Percentiles rank a stretch among this genome's conserved stretches.
Conservation (phyloP, 2,113 vertebrate genomes). For the Pygoscelis adeliae region DNA sequence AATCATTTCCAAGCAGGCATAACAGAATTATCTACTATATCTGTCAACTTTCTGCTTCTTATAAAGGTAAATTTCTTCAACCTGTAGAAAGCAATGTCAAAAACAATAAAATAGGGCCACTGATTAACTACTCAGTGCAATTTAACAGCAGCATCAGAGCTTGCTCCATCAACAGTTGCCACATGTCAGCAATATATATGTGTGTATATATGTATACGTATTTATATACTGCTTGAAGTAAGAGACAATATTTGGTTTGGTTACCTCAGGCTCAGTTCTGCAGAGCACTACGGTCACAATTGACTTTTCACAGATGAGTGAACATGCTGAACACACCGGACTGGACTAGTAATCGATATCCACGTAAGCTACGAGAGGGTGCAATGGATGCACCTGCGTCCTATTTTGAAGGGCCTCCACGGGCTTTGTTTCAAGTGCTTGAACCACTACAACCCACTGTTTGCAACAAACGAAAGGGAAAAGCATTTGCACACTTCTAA, state of each 20-base stretch:
- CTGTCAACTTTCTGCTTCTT: slow-evolving; percentile 57
- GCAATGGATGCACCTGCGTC: neutral
- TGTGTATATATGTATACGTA: neutral
- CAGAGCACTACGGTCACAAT: neutral
- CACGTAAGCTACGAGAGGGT: neutral
- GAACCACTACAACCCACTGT: neutral
- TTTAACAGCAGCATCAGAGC: slow-evolving; percentile 33
- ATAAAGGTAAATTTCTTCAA: slow-evolving; percentile 36
- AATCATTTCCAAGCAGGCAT: slow-evolving; percentile 64
- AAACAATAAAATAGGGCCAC: slow-evolving; percentile 21
- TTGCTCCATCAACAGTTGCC: slow-evolving; percentile 1
- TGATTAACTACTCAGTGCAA: slow-evolving; percentile 44
- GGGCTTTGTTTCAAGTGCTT: neutral
- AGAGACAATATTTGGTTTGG: slow-evolving; percentile 44
- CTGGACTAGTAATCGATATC: neutral
- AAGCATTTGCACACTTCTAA: neutral
- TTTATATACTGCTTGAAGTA: neutral
- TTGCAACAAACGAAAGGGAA: neutral
- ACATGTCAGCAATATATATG: neutral
- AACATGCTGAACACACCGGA: neutral
- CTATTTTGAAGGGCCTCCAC: neutral
- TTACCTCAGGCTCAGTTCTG: neutral
- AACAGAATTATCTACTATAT: slow-evolving; percentile 67
- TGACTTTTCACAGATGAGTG: neutral
- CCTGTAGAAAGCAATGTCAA: slow-evolving; percentile 19